Base-by-base conservation (phyloP, 2,113 vertebrate species). In the Gavia stellata region DNA sequence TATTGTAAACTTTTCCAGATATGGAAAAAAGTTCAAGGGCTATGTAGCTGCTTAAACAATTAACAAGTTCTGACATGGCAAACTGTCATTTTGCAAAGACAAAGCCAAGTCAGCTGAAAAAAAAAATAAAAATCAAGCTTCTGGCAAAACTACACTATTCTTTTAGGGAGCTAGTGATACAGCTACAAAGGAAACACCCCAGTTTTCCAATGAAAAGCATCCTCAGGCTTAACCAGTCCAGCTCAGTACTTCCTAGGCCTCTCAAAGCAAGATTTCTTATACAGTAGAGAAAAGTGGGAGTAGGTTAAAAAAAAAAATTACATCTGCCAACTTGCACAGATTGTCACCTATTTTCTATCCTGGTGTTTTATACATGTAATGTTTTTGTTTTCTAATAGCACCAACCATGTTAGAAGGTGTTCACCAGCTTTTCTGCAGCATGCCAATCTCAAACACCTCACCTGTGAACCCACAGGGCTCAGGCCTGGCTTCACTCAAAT, bases 1-100 rank as follows among this genome's bases (percentile, higher is more conserved):
- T 8, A 52, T 5, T 28, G 29, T 29, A 38, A 86, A 62, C 86
- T 94, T 78, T 78, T 67, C 95, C 94, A 91, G 86, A 88, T 84
- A 81, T n/a, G 59, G 94, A 83, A 92, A 88, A 78, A 71, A 67
- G 24, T 50, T 90, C 42, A 62, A 73, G 68, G 40, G 65, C 42
- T 66, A 78, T 0, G 0, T 4, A n/a, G 68, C 92, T 91, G 92
- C 82, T 86, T 36, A 71, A 94, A 74, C 68, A 91, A 79, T 92
- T 81, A 84, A 42, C 0, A 10, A 59, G 92, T 42, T 95, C 56
- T 3, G 10, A 84, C 36, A 77, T 0, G 1, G 59, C 47, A 81
- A 78, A 56, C 19, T 38, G 59, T 52, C 18, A 5, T 74, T 91
- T 59, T 47, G 61, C 31, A 86, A 88, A 86, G 55, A 78, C 50